Evolutionary conservation across 2,113 vertebrate genomes (phyloP), one percentile per base, ranked within the genome.

Genomic region (Urocynchramus pylzowi): DNA sequence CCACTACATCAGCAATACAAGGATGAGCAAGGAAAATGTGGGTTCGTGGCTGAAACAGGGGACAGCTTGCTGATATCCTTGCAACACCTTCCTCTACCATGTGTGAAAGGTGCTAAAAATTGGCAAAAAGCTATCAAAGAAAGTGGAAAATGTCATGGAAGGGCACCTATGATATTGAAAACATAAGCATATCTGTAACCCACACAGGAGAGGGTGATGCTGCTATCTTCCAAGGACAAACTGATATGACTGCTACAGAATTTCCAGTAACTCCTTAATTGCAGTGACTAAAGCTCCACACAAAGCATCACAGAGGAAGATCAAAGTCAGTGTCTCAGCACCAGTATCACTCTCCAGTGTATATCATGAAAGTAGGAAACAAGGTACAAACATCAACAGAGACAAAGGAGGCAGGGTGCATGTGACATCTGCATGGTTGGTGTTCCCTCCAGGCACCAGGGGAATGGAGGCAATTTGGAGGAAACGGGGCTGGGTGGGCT

Each of bases 1-100:
- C 11, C n/a, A 44, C 19, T 47, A 22, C 22, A 30, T 15, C 42
- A 67, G 13, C 35, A 87, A 59, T 17, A 78, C 18, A 65, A 84
- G 13, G 37, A 31, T 54, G 31, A n/a, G 77, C 5, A 57, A 75
- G 26, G 13, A 67, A 80, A 86, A 84, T 2, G 11, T 7, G 30
- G 4, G 16, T 56, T 19, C 0, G 0, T n/a, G 44, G 17, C 18
- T 22, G 16, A 81, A 78, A 21, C 4, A 1, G 8, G 11, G 8
- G 15, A 63, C 7, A 53, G 45, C 15, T 41, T 8, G 1, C 12
- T 4, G 1, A 23, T 5, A 31, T 17, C 50, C n/a, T 71, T 57
- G 17, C 7, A 74, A 54, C 13, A 65, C 28, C 35, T 28, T 77
- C 31, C 53, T 81, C 81, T 49, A n/a, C 15, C 9, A 6, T 26